These are phyloP conservation scores for Porites divaricata DNA, from an alignment of 92 coral and sea anemone species.

Conservation along the genomic window DNA sequence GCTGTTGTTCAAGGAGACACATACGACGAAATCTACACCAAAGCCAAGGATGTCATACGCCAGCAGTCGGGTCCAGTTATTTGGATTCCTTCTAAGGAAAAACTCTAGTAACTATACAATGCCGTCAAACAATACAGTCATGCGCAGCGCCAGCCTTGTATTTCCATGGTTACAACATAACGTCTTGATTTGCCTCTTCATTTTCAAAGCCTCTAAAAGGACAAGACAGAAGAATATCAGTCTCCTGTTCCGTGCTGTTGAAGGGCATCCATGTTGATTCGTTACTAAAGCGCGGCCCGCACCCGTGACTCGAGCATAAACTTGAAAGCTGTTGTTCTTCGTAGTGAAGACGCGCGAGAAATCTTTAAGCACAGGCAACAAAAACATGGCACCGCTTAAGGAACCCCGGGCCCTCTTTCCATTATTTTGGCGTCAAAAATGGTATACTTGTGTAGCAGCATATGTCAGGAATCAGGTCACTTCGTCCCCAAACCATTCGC, in stretches of 20 bases:
- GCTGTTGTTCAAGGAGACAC: constrained; percentile 98
- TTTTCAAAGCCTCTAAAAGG: neutral
- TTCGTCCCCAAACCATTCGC: no score
- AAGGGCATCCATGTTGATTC: neutral
- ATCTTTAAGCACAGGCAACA: no score
- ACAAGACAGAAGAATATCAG: neutral
- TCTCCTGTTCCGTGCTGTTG: neutral
- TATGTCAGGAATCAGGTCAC: no score
- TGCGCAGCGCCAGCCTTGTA: constrained; percentile 23
- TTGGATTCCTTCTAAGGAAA: constrained; percentile 99
- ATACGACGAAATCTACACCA: constrained; percentile 88
- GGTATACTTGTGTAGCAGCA: no score
- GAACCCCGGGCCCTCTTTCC: no score
- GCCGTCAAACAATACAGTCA: constrained; percentile 14
- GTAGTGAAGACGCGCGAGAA: no score
- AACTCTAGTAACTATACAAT: constrained; percentile 50
- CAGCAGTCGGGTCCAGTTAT: constrained; percentile 99
- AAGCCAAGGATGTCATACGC: constrained; percentile 91
- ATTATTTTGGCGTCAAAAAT: no score
- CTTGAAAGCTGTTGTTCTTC: no score
- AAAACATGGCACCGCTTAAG: no score
- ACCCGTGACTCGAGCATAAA: no score
- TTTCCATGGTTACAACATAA: constrained; percentile 27
- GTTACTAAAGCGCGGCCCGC: no score
- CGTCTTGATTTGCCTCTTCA: constrained; percentile 20